These are phyloP conservation scores for Cataglyphis hispanica DNA, from an alignment of 1,140 invertebrate species.

Conservation along the genomic window DNA sequence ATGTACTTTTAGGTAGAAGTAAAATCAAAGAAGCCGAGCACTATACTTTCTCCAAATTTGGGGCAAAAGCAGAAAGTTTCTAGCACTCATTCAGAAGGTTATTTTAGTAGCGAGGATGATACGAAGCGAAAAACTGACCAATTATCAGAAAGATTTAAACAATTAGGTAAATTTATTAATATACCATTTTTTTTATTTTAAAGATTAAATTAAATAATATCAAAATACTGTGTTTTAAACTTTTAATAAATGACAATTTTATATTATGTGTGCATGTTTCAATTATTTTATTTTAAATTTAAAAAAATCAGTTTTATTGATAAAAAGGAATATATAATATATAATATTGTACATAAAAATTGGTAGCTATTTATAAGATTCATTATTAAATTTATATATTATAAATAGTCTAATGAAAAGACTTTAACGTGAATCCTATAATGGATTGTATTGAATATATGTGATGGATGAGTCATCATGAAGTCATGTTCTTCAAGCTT, in stretches of 20 bases:
- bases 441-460: slow-evolving; percentile 61
- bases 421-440: slow-evolving; percentile 28
- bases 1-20: slow-evolving; percentile 77
- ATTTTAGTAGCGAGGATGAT: slow-evolving; percentile 90
- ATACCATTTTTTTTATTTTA: not conserved
- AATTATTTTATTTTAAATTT: slow-evolving; percentile 2
- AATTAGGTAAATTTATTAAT: slow-evolving; percentile 72
- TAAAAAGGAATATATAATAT: slow-evolving; percentile 8
- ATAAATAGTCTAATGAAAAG: slow-evolving; percentile 11
- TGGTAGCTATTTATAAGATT: not conserved
- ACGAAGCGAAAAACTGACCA: slow-evolving; percentile 80
- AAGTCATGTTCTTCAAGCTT: slow-evolving; percentile 69
- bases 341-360: not conserved
- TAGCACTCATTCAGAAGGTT: slow-evolving; percentile 90
- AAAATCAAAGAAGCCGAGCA: slow-evolving; percentile 85
- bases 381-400: slow-evolving; percentile 5
- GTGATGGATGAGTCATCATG: slow-evolving; percentile 72
- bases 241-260: not conserved
- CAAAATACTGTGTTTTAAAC: not conserved
- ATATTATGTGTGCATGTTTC: not conserved
- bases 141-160: slow-evolving; percentile 78
- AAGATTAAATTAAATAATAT: not conserved
- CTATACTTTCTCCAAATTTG: slow-evolving; percentile 77
- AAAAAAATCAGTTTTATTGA: not conserved
- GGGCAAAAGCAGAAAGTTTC: slow-evolving; percentile 85